Percentiles rank a stretch among this genome's conserved stretches.
phyloP scores from a whole-genome alignment of 2,888 invertebrate species.

The Hypolimnas misippus region DNA sequence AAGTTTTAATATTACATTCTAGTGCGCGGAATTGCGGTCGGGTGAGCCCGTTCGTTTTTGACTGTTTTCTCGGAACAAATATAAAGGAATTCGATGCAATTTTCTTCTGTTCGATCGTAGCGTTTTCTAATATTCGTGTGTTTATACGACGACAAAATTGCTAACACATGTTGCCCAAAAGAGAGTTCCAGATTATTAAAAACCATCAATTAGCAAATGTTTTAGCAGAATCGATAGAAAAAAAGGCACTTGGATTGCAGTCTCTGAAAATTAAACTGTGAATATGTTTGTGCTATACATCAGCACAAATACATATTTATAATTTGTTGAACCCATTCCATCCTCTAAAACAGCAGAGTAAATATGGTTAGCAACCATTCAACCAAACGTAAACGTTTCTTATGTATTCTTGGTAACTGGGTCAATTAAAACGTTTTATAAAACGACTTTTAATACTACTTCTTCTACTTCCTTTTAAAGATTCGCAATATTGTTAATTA shows the following conservation, averaged over 20 bases:
- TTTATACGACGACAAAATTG: conserved; percentile 21
- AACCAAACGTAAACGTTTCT: neutral
- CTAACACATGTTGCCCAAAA: conserved; percentile 23
- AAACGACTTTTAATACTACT: neutral
- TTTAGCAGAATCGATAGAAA: too few relatives aligned
- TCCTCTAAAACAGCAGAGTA: too few relatives aligned
- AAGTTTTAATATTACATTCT: conserved; percentile 15
- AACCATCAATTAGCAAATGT: neutral
- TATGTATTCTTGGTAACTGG: neutral
- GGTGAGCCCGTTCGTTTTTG: conserved; percentile 13
- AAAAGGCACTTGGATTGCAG: too few relatives aligned
- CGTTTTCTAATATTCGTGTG: conserved; percentile 32
- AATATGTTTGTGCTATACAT: too few relatives aligned
- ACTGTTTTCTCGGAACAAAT: conserved; percentile 24
- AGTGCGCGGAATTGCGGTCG: conserved; percentile 9
- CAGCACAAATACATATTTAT: too few relatives aligned
- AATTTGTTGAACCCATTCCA: too few relatives aligned
- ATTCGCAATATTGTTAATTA: too few relatives aligned
- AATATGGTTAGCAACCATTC: too few relatives aligned
- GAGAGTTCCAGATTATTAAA: conserved; percentile 6
- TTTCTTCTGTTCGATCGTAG: conserved; percentile 29
- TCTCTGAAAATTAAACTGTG: too few relatives aligned
- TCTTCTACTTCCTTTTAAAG: too few relatives aligned
- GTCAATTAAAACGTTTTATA: neutral
- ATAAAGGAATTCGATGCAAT: conserved; percentile 34